Base-by-base conservation (phyloP, 2,113 vertebrate genomes). In the Psammodynastes pulverulentus region DNA sequence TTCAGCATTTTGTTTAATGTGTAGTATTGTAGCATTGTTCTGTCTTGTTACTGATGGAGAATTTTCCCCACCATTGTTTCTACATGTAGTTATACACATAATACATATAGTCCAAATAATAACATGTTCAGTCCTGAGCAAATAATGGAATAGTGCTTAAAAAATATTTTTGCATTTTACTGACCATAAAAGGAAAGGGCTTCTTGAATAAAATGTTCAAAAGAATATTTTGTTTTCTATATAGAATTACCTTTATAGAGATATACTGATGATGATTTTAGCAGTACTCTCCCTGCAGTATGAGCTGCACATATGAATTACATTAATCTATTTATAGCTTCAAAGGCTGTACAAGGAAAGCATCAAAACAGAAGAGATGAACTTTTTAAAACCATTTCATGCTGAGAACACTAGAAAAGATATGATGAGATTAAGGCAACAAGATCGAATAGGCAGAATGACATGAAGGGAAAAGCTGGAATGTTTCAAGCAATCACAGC, bases 251-350 rank as follows among this genome's bases (percentile, higher is more conserved):
- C 6, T 34, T 56, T 8, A 13, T 79, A 39, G 6, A 43, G 51
- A 19, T 54, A 34, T 21, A 39, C 10, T 84, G 26, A 84, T 9
- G 52, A 1, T 34, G 51, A 52, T 89, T 56, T 10, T 48, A 39
- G 24, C 24, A 39, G 54, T 7, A 3, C 9, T 39, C 21, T 23
- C n/a, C 46, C 53, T 89, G 52, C 23, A 89, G 10, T 23, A 51
- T 9, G 45, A 46, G n/a, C 29, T 91, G 21, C 67, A 12, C 34
- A 21, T 62, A 49, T 49, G 21, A 53, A 58, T 88, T 45, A 45
- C 39, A 89, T 34, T 89, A 72, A 12, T 43, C 51, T 92, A 84
- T 89, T 92, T 89, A 89, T 92, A 89, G 43, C 52, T 56, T 58
- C 39, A 84, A 58, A 92, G 87, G 12, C 56, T 58, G 23, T 56